phyloP scores from a whole-genome alignment of 2,797 vertebrate species.

The Sebastes steindachneri region DNA sequence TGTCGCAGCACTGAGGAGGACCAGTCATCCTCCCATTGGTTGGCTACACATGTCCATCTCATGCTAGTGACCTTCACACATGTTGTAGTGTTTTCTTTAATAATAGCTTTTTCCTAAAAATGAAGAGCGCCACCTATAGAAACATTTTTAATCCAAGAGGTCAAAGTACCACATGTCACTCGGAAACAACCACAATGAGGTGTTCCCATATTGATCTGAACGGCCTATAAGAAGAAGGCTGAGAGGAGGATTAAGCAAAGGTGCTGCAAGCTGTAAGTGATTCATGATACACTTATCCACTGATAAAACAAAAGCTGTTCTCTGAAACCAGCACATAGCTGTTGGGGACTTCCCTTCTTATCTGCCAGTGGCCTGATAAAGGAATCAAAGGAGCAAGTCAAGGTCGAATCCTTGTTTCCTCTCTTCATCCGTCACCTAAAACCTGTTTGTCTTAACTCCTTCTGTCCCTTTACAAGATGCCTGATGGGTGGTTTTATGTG shows the following conservation, averaged over 20 bases:
- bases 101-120: neutral
- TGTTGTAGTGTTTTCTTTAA: neutral
- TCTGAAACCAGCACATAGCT: slow-evolving; percentile 25
- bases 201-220: neutral
- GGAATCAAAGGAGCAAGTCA: slow-evolving; percentile 57
- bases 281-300: slow-evolving; percentile 8
- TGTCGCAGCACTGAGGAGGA: neutral
- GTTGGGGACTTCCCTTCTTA: slow-evolving; percentile 41
- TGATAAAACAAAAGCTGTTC: slow-evolving; percentile 15
- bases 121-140: neutral
- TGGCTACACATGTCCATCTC: neutral
- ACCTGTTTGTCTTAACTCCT: neutral
- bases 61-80: slow-evolving; percentile 13
- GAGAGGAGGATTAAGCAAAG: neutral
- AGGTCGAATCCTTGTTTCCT: slow-evolving; percentile 47
- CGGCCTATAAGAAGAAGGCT: neutral
- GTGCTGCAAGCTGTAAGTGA: slow-evolving; percentile 14
- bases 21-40: neutral
- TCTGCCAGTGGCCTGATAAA: slow-evolving; percentile 54
- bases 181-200: neutral
- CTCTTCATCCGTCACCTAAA: neutral
- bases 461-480: neutral
- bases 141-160: neutral
- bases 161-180: neutral
- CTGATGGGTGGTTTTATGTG: neutral